Base-by-base conservation (phyloP, 2,888 invertebrate species). In the Caenorhabditis virilis region DNA sequence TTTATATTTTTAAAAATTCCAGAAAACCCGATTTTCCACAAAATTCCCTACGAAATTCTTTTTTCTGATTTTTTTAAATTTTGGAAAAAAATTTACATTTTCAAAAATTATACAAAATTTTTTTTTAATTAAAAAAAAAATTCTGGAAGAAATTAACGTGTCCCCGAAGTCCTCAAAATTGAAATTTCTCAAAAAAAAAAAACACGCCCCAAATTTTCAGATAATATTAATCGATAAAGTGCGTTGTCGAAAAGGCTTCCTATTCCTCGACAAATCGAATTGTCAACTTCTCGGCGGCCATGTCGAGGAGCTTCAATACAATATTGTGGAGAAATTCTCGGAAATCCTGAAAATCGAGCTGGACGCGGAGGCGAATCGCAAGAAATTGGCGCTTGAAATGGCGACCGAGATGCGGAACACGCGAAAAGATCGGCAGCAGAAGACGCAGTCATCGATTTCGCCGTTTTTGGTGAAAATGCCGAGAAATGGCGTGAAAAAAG, bases 401-500 rank as follows among this genome's bases (percentile, higher is more conserved):
- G 50, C 51, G 2, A 45, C 45, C 9, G 53, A 48, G 18, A 15
- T 18, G 15, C 26, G 15, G 16, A 39, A n/a, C 20, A 26, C 2
- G n/a, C 41, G 18, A 51, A 51, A 42, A 15, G 33, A 35, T 11
- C 7, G 26, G 35, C 35, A 56, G 45, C 11, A 39, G 9, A 25
- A 11, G 20, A 39, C 49, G 18, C 47, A 63, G 23, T 63, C 63
- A 11, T 27, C 57, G 15, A 25, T 63, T 22, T 63, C 63, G 1
- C 63, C 63, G 33, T 63, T 63, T 49, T 41, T 63, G 26, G 35
- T 63, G 11, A 63, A 57, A 49, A 63, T 36, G 0, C 18, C 41
- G 13, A 6, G 55, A 18, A 61, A 50, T 4, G n/a, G 20, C 4
- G 6, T 5, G 25, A n/a, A 26, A 42, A 26, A 3, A 13, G 42